A percentile compares a stretch with the other conserved stretches of the same genome.
Conservation (phyloP, 2,113 vertebrate species). For the Forbesichthys papilliferus region DNA sequence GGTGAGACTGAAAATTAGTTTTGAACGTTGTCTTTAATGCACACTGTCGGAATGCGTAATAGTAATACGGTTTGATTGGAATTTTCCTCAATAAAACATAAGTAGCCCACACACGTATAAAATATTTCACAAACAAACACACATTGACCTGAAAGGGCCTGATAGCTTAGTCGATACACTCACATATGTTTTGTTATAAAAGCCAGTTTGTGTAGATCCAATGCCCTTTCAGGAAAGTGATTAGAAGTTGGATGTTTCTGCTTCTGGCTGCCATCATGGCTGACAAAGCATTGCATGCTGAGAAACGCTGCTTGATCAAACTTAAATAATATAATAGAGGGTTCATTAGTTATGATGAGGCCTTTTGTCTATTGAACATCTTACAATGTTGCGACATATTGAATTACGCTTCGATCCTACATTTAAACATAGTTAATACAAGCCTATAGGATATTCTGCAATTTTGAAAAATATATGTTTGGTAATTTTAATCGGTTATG, state of each 20-base stretch:
- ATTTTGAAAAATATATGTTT: not conserved
- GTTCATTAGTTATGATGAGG: slow-evolving; percentile 1
- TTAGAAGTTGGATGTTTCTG: not conserved
- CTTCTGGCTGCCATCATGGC: not conserved
- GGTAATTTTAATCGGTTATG: no score
- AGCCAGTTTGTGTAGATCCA: no score
- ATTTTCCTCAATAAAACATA: no score
- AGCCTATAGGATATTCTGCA: not conserved
- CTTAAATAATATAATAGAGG: slow-evolving; percentile 1
- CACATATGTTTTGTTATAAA: no score
- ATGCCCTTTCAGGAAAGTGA: not conserved
- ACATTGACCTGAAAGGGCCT: no score
- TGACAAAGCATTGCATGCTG: not conserved
- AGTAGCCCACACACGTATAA: no score
- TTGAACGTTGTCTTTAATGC: not conserved
- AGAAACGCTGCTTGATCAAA: slow-evolving; percentile 9
- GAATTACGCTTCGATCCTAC: not conserved
- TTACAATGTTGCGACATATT: slow-evolving; percentile 3
- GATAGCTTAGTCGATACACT: no score
- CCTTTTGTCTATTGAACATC: slow-evolving; percentile 25
- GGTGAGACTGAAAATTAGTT: slow-evolving; percentile 35
- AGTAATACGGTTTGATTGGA: no score
- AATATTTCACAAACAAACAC: no score
- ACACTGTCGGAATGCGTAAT: no score
- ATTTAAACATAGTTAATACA: slow-evolving; percentile 1